Evolutionary conservation across 1,140 invertebrate species (phyloP), one percentile per base, ranked within the genome.

Genomic region (Trinorchestia longiramus): DNA sequence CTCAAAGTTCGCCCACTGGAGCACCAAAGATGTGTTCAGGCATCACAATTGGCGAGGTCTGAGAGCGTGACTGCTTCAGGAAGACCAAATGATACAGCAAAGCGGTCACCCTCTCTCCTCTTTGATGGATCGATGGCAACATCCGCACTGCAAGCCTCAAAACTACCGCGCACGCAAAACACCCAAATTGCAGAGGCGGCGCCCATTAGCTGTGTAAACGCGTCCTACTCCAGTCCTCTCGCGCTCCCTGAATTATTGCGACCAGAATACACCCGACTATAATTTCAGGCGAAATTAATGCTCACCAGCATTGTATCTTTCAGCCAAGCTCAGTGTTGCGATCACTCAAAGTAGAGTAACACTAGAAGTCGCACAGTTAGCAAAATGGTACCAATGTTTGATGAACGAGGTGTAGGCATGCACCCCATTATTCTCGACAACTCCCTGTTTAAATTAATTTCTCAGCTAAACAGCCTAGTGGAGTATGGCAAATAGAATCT

Each of bases 111-210:
- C 92, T 44, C 92, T 94, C 92, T 94, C 92, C 43, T 94, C 36
- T 45, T 94, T 94, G 92, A 94, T 94, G 92, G 92, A 94, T 94
- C 43, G 92, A 94, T 94, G 92, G 92, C 92, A 94, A 94, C 92
- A 94, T 94, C 92, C 92, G 92, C 92, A 47, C 44, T 94, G 92
- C 92, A 94, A 94, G 43, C 92, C 92, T 94, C 92, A 45, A 42
- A 90, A 90, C 88, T 90, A 28, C 43, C 44, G 44, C 19, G 92
- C 92, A 94, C 43, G 43, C 92, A 94, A 94, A 47, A 94, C 43
- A 47, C 43, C 43, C 92, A 94, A 94, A 94, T 94, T 94, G 43
- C 92, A 40, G 43, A 40, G 43, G 43, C 44, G 92, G 40, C 44
- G 6, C 44, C 92, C 92, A 94, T 94, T 94, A 94, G 43, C 92